Evolutionary conservation across 2,888 invertebrate species (phyloP), one percentile per base, ranked within the genome.

Genomic region (Orthosia incerta): DNA sequence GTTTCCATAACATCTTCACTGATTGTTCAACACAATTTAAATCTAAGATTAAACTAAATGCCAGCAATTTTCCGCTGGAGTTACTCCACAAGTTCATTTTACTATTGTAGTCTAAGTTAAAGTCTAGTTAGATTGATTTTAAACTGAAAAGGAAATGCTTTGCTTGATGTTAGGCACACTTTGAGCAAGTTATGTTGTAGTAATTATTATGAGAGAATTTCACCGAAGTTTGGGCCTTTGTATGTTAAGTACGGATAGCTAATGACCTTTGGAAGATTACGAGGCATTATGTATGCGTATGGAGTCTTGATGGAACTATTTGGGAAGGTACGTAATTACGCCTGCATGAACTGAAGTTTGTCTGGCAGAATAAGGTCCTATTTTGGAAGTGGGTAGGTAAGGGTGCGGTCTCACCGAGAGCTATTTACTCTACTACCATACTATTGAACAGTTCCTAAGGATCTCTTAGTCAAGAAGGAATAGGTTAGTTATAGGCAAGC

Each of bases 91-190:
- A n/a, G n/a, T n/a, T n/a, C n/a, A n/a, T n/a, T n/a, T n/a, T n/a
- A 79, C 80, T 85, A 79, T 76, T 78, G 76, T 71, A 83, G 61
- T 71, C 72, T 71, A 59, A 69, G 67, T 74, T 76, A 50, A 79
- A 76, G 56, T 74, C 75, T 69, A 46, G 69, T 75, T 83, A 71
- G 63, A 81, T 86, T 79, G 84, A 87, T 86, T 86, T 71, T 67
- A 76, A 79, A 79, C 77, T 79, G 62, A 68, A 71, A 73, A 63
- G 73, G 65, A 60, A 80, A 68, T 63, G 67, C 56, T 80, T 72
- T 62, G 71, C 56, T 59, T 71, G 51, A 81, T 81, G 66, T 67
- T 56, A 73, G 55, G 66, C 61, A 45, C 15, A 69, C 63, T 71
- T 70, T 64, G 55, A 63, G 55, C 39, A 63, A 70, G 66, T 77